phyloP scores from a whole-genome alignment of 2,113 vertebrate species.

The Rhagologus leucostigma region DNA sequence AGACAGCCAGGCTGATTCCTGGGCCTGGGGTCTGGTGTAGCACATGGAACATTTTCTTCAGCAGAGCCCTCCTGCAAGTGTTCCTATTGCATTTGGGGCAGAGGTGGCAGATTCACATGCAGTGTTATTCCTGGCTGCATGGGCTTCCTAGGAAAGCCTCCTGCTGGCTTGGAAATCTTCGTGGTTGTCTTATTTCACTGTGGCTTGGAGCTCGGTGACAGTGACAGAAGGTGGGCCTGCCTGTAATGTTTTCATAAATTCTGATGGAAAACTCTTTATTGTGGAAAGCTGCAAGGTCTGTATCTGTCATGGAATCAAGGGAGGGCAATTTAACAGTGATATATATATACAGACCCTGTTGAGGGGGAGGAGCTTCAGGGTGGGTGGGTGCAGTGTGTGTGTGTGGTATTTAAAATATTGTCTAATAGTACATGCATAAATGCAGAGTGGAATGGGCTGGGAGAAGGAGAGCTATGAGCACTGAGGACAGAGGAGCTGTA shows the following conservation, averaged over 20 bases:
- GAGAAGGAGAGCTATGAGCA: background rate
- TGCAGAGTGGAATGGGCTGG: background rate
- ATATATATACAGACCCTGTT: background rate
- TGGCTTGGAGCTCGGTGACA: background rate
- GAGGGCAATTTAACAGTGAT: background rate
- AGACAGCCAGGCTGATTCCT: background rate
- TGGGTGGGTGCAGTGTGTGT: background rate
- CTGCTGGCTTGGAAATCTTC: background rate
- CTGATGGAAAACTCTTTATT: background rate
- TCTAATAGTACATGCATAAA: background rate
- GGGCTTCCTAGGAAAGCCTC: background rate
- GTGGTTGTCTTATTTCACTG: background rate
- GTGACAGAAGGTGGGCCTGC: background rate
- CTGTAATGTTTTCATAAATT: background rate
- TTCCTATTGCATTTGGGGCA: accelerated
- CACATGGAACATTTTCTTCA: accelerated
- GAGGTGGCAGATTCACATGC: background rate
- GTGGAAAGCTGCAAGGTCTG: background rate
- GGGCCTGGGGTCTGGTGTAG: background rate
- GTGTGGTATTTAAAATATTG: background rate
- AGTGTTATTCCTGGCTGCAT: background rate
- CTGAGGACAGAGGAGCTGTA: background rate
- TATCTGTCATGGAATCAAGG: background rate
- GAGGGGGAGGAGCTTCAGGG: background rate
- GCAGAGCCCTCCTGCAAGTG: background rate